Evolutionary conservation across 1,140 invertebrate species (phyloP).

Genomic region (Armadillidium nasatum): DNA sequence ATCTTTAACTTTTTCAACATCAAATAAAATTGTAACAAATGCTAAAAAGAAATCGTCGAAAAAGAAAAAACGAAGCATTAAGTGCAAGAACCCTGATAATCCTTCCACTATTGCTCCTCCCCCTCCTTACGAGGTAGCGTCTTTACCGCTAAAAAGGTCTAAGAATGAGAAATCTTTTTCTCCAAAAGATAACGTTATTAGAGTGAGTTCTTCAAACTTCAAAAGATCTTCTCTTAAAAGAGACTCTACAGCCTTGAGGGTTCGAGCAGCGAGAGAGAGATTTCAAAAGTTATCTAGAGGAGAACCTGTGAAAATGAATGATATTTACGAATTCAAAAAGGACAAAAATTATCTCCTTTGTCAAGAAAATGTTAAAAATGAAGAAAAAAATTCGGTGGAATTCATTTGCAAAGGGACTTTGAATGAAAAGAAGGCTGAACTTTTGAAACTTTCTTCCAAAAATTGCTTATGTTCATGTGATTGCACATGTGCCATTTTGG

Average conservation of each 20-base stretch:
- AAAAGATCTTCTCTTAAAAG: neutral
- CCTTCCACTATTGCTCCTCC: slow-evolving; percentile 12
- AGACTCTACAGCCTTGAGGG: slow-evolving; percentile 18
- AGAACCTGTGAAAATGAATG: slow-evolving; percentile 1
- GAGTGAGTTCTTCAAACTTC: neutral
- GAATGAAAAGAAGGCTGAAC: slow-evolving; percentile 29
- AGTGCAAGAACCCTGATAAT: too few relatives aligned
- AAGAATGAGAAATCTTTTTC: neutral
- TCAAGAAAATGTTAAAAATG: neutral
- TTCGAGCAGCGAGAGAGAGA: slow-evolving; percentile 27
- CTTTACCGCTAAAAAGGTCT: slow-evolving; percentile 24
- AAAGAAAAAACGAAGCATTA: too few relatives aligned
- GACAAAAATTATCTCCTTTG: neutral
- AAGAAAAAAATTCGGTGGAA: neutral
- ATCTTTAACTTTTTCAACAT: too few relatives aligned
- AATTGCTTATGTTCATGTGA: slow-evolving; percentile 30
- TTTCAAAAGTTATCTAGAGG: slow-evolving; percentile 29
- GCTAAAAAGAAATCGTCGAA: too few relatives aligned
- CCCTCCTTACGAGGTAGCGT: slow-evolving; percentile 32
- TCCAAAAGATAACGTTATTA: neutral
- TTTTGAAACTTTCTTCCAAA: slow-evolving; percentile 6
- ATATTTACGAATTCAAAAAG: neutral
- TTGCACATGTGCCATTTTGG: slow-evolving; percentile 30
- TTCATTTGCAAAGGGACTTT: slow-evolving; percentile 34
- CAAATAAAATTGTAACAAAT: too few relatives aligned